Evolutionary conservation across 1,140 invertebrate genomes (phyloP).

Genomic region (Drosophila sproati): DNA sequence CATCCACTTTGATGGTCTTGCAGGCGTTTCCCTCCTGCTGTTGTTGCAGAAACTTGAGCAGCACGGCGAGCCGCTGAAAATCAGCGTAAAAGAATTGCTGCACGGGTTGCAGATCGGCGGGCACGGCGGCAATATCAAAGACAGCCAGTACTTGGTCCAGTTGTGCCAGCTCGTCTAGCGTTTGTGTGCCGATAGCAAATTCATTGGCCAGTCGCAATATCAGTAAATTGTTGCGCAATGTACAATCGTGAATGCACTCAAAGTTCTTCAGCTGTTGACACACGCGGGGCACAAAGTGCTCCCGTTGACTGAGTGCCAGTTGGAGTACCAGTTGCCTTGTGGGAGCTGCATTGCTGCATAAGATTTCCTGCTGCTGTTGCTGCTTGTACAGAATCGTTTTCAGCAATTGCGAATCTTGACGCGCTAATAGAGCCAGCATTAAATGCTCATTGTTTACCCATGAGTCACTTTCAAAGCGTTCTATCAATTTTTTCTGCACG

Average conservation of each 20-base stretch:
- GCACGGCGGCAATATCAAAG: conserved; percentile 47
- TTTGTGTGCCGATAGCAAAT: conserved; percentile 56
- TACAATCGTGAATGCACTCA: conserved; percentile 48
- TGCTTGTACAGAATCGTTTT: conserved; percentile 30
- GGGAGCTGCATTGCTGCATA: conserved; percentile 23
- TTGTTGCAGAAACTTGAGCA: conserved; percentile 63
- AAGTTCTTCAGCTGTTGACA: conserved; percentile 62
- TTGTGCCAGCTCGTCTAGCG: conserved; percentile 62
- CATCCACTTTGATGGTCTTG: conserved; percentile 61
- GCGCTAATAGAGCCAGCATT: conserved; percentile 56
- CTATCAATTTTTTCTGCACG: conserved; percentile 43
- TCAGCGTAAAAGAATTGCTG: conserved; percentile 75
- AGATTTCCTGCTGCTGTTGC: conserved; percentile 21
- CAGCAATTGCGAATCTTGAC: conserved; percentile 44
- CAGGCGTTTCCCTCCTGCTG: conserved; percentile 32
- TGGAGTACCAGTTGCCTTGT: conserved; percentile 60
- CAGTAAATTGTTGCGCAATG: conserved; percentile 65
- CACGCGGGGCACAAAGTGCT: conserved; percentile 66
- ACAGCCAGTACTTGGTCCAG: conserved; percentile 43
- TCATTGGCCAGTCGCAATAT: conserved; percentile 73
- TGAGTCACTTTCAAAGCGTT: conserved; percentile 30
- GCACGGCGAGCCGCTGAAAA: conserved; percentile 64
- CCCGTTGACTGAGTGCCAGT: conserved; percentile 35
- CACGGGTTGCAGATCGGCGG: conserved; percentile 57
- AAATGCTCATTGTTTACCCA: conserved; percentile 36